Base-by-base conservation (phyloP, 2,888 invertebrate genomes). In the Rhodophaea formosa region DNA sequence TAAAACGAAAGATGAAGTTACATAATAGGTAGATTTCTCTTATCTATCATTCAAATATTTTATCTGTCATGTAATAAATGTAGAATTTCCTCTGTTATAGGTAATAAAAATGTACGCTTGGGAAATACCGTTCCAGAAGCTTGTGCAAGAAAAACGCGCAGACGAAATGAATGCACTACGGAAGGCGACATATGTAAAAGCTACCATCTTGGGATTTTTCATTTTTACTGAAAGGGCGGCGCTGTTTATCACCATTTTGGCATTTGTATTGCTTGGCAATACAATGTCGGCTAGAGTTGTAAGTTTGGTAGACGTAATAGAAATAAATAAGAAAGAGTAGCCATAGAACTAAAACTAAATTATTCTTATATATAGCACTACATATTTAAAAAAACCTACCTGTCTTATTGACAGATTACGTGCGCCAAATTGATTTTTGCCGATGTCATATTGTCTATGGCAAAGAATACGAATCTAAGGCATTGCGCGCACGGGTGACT, bases 71-170 rank as follows among this genome's bases (percentile, higher is more conserved):
- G 2, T 23, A 3, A 23, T 23, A 23, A 23, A 23, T 3, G 23
- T n/a, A 43, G 12, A 8, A 43, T 6, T 43, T n/a, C 5, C n/a
- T 42, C 30, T 43, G 54, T 71, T 71, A 62, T 88, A 96, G 92
- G 97, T 98, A 0, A 96, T 98, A 62, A 98, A 98, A 92, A 98
- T 98, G 97, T 98, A 98, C 77, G 96, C 97, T 1, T 98, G 98
- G 96, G 98, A 98, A 81, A 94, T 94, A 67, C 96, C 97, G 0
- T 98, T 98, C 74, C 94, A 95, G 65, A 93, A 94, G 60, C 92
- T 97, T 8, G 95, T 98, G 0, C 93, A 93, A 10, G 84, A 93
- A 54, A 95, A 96, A 12, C 88, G 98, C 74, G 92, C 91, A 77
- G 93, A 91, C 0, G 92, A 91, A 60, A 62, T 92, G 59, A 82